phyloP scores from a whole-genome alignment of 2,888 invertebrate genomes.

The Coelopa pilipes region DNA sequence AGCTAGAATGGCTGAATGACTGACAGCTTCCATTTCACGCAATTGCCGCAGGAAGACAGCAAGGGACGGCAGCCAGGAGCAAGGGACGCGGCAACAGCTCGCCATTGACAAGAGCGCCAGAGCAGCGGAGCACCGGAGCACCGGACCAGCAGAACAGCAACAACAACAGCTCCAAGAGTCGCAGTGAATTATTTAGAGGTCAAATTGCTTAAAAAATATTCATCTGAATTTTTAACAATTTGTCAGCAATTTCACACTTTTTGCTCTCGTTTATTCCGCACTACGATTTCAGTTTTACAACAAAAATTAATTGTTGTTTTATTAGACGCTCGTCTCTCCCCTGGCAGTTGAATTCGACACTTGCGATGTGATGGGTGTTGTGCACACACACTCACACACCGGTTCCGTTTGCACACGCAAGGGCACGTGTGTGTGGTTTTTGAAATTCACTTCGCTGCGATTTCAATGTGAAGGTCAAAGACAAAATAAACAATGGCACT shows the following conservation, averaged over 20 bases:
- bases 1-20: background rate
- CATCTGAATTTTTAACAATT: background rate
- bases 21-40: background rate
- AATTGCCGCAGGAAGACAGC: background rate
- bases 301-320: slow-evolving; percentile 12
- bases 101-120: background rate
- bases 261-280: background rate
- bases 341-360: slow-evolving; percentile 3
- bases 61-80: background rate
- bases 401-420: background rate
- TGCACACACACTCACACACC: too few species aligned
- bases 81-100: background rate
- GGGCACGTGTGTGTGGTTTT: too few species aligned
- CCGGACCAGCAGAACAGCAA: too few species aligned
- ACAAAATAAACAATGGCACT: slow-evolving; percentile 9
- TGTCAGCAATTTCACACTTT: background rate
- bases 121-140: background rate
- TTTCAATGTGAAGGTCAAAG: slow-evolving; percentile 31
- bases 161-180: background rate
- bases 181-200: slow-evolving; percentile 17
- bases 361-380: background rate
- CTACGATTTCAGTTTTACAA: background rate
- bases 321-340: background rate
- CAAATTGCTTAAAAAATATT: slow-evolving; percentile 12
- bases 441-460: background rate